Base-by-base conservation (phyloP, 2,797 vertebrate genomes). In the Benthosema pterotum region DNA sequence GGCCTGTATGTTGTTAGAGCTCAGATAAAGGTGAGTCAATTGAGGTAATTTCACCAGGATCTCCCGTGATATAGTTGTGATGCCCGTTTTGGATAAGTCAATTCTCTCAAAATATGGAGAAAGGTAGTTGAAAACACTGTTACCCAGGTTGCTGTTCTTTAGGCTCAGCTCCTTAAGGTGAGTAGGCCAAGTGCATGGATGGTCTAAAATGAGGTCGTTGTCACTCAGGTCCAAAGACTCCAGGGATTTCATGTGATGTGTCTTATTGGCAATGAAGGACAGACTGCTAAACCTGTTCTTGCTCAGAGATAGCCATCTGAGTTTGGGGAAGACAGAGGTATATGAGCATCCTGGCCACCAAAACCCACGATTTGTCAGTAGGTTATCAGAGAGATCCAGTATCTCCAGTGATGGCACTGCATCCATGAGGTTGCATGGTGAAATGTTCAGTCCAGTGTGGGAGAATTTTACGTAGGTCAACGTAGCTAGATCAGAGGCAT, bases 141-240 rank as follows among this genome's bases (percentile, higher is more conserved):
- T 89, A 0, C 82, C 89, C 57, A 96, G 22, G 58, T 85, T 80
- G 51, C 95, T 96, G 57, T 88, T 92, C 32, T 89, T 90, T 22
- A 96, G 75, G 72, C 88, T 85, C 63, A 96, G 5, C 16, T 91
- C 77, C 0, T 38, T 52, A 63, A 96, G 84, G 56, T 88, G 90
- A 56, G 58, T 48, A 0, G 83, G 77, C 94, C 95, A 96, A 0
- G 1, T 48, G 65, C 94, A 95, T 0, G 11, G 43, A 14, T 1
- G 12, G 0, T 38, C 63, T 2, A 75, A 6, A 0, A 3, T 0
- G 71, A 96, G 76, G 32, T 89, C 83, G 86, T 95, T 97, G 71
- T 59, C 83, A 66, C 94, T 96, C 49, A 95, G 79, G 69, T 97
- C 94, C 61, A 96, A 48, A 7, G 83, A 83, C 47, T 78, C 68